Base-by-base conservation (phyloP, 92 coral and sea anemone species). In the Micromussa lordhowensis region DNA sequence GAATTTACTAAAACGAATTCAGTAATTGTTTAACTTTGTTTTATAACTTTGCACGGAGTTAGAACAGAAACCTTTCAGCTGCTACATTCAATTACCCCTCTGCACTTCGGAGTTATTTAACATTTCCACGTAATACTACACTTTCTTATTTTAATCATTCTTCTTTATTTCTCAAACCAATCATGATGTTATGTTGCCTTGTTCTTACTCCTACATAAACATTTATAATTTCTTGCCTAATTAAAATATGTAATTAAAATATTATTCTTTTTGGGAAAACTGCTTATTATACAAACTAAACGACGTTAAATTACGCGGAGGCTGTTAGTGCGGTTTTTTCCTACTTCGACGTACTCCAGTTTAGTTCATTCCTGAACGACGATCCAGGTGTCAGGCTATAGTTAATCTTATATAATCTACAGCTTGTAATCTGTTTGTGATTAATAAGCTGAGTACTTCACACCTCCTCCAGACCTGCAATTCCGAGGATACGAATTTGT, bases 401-500 rank as follows among this genome's bases (percentile, higher is more conserved):
- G 51, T 71, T 73, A 73, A 73, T 73, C 78, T 18, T 73, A 9
- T 73, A 9, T 73, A 34, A 73, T 36, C 78, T 8, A 73, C 22
- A 34, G 53, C 26, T 70, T 5, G 49, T 73, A 73, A 73, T 73
- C 49, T 73, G 12, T 73, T 36, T 73, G 17, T 36, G 36, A 73
- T 73, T 36, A 73, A 34, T 73, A 36, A 31, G 88, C 88, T 21
- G 88, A 55, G 75, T 24, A 74, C 17, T 84, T 84, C n/a, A 84
- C 70, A 30, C 70, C 80, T 21, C 88, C 68, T 10, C 69, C 88
- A 82, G 93, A 82, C 83, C 71, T 77, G 32, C 91, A 90, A 63
- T 54, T 81, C 71, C 85, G 58, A 24, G 95, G 98, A 78, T 93
- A 95, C 36, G 98, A 96, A 34, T 87, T 86, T 9, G 99, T 95